phyloP scores from a whole-genome alignment of 2,113 vertebrate species.

The Tetraodon nigroviridis region DNA sequence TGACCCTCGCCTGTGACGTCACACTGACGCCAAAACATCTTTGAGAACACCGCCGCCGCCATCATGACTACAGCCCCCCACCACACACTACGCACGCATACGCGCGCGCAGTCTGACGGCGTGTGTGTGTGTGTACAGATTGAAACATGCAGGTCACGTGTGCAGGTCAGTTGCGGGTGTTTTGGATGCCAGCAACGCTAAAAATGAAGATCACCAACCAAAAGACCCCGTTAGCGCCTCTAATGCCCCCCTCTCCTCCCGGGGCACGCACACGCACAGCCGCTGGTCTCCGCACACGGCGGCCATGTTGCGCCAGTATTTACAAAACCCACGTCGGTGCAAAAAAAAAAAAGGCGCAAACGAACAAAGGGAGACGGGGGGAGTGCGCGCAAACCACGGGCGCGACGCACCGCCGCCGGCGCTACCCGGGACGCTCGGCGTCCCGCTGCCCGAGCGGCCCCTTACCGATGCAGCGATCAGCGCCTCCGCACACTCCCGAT shows the following conservation, averaged over 20 bases:
- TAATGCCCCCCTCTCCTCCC: background rate
- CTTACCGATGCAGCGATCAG: conserved; percentile 56
- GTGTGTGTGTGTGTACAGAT: too few relatives aligned
- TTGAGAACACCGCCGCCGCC: too few relatives aligned
- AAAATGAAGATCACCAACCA: conserved; percentile 32
- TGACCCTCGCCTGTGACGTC: too few relatives aligned
- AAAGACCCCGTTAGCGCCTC: conserved; percentile 32
- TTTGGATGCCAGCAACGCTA: conserved; percentile 6
- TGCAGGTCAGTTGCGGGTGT: background rate
- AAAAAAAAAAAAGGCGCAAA: conserved; percentile 51
- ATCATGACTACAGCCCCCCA: too few relatives aligned
- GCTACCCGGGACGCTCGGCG: too few relatives aligned
- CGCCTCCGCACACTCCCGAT: conserved; percentile 55
- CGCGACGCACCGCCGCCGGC: conserved; percentile 18
- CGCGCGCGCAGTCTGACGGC: too few relatives aligned
- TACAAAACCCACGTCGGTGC: conserved; percentile 73
- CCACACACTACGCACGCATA: too few relatives aligned
- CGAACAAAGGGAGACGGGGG: conserved; percentile 66
- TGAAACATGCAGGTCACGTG: background rate
- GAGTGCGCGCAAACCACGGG: conserved; percentile 21
- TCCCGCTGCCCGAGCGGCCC: background rate
- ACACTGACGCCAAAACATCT: too few relatives aligned
- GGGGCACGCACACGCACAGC: too few relatives aligned
- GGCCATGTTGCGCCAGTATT: conserved; percentile 76
- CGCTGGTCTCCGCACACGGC: conserved; percentile 36